Evolutionary conservation across 2,797 vertebrate genomes (phyloP), one percentile per base, ranked within the genome.

Genomic region (Cichlasoma orientale): DNA sequence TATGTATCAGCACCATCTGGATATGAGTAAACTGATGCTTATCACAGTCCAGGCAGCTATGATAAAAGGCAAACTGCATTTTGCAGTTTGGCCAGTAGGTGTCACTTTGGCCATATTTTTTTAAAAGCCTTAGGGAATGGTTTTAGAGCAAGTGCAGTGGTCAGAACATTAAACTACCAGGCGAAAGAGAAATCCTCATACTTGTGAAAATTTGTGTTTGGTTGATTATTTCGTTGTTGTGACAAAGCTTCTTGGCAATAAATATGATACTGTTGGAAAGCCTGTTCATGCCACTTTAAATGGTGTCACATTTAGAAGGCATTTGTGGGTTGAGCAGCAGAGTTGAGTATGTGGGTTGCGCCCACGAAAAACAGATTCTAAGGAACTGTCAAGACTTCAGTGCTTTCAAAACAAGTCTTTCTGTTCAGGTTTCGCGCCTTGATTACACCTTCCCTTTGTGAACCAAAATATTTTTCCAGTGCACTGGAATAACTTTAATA

Each of bases 71-170:
- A 66, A 27, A 27, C 38, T 27, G 23, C n/a, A 12, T 23, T 19
- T 10, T 11, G 6, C 8, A 11, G 13, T 18, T 23, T 79, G 56
- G n/a, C 77, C 84, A 85, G 75, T 69, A 79, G 80, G 81, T 61
- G 75, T 57, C 84, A 38, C 69, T 50, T 3, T 21, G 2, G 52
- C 6, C 1, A n/a, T 16, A 1, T 41, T 23, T 59, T 29, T 44
- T n/a, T n/a, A n/a, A 61, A 50, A 50, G 5, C 7, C 14, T 8
- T 7, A 14, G 4, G 5, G 6, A 57, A 18, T 14, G 11, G 53
- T 38, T 41, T 36, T 36, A 36, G 36, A 36, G 36, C 36, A 11
- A 36, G 36, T 36, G 10, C 36, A 36, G 3, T 3, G 36, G 9
- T 36, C 11, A 36, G 3, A 36, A 10, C 10, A 36, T 36, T 36